Conservation (phyloP, 2,888 invertebrate genomes). For the Philereme transversata region DNA sequence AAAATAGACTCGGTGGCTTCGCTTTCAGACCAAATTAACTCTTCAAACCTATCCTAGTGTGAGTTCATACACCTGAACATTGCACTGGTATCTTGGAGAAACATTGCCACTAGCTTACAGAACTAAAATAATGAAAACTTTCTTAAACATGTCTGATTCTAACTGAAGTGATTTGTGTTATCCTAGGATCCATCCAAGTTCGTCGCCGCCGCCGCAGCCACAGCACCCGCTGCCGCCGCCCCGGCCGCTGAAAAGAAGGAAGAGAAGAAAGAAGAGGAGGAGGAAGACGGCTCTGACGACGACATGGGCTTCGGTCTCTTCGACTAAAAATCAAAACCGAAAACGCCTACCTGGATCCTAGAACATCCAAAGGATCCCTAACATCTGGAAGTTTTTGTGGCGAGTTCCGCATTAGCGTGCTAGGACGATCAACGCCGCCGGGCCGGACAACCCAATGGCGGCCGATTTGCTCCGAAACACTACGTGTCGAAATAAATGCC, state of each 20-base stretch:
- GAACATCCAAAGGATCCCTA: slow-evolving; percentile 22
- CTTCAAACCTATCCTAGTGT: slow-evolving; percentile 72
- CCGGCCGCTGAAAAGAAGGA: slow-evolving; percentile 85
- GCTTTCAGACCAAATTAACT: slow-evolving; percentile 65
- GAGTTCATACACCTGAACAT: slow-evolving; percentile 46
- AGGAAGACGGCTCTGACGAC: slow-evolving; percentile 93
- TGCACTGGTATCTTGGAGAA: slow-evolving; percentile 68
- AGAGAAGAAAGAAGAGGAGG: slow-evolving; percentile 91
- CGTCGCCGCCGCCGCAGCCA: slow-evolving; percentile 84
- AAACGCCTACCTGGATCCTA: slow-evolving; percentile 28
- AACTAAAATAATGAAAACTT: too few species aligned
- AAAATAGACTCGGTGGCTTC: slow-evolving; percentile 54
- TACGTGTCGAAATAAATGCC: slow-evolving; percentile 64
- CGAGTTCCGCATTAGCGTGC: slow-evolving; percentile 47
- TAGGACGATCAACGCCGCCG: slow-evolving; percentile 65
- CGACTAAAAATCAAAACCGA: slow-evolving; percentile 84
- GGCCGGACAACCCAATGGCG: slow-evolving; percentile 77
- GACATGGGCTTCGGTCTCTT: slow-evolving; percentile 99
- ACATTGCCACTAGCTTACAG: not conserved
- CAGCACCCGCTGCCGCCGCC: slow-evolving; percentile 87
- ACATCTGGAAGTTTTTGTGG: slow-evolving; percentile 33
- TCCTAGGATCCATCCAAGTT: slow-evolving; percentile 97
- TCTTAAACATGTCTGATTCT: too few species aligned
- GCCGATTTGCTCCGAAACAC: slow-evolving; percentile 50
- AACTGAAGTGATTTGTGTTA: not conserved